These are phyloP conservation scores for Drosophila putrida DNA, from an alignment of 2,888 invertebrate species.

Conservation along the genomic window DNA sequence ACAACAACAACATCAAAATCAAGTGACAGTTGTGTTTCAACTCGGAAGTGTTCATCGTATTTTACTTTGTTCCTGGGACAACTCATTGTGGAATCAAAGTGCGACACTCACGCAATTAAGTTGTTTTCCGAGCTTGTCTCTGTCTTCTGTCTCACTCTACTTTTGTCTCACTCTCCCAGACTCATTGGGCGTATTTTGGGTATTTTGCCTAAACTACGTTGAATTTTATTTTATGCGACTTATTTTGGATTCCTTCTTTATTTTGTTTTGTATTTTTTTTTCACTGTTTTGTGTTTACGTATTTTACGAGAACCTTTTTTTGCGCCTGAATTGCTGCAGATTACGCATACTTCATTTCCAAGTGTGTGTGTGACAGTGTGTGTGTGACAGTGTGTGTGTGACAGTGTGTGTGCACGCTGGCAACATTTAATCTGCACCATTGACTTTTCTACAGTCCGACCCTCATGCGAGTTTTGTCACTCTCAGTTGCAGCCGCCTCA, in stretches of 20 bases:
- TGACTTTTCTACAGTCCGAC: conserved; percentile 75
- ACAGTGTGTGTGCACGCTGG: no score
- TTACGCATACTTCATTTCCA: conserved; percentile 71
- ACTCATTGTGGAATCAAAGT: conserved; percentile 65
- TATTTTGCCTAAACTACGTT: conserved; percentile 66
- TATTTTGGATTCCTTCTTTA: conserved; percentile 46
- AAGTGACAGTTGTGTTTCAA: conserved; percentile 17
- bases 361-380: conserved; percentile 17
- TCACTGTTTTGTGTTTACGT: conserved; percentile 58
- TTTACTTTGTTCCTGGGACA: conserved; percentile 16
- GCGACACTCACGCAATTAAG: conserved; percentile 81
- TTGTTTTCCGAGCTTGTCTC: conserved; percentile 57
- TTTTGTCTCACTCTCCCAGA: conserved; percentile 10
- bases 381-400: conserved; percentile 31
- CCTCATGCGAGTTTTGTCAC: conserved; percentile 48
- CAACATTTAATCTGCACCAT: conserved; percentile 82
- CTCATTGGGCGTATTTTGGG: conserved; percentile 16
- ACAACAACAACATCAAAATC: conserved; percentile 1
- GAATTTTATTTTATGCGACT: conserved; percentile 67
- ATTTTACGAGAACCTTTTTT: conserved; percentile 73
- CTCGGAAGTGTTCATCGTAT: conserved; percentile 18
- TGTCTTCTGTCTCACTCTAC: conserved; percentile 12
- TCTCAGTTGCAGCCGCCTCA: conserved; percentile 13
- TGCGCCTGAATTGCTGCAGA: conserved; percentile 81
- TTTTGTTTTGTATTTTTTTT: conserved; percentile 27